Conservation (phyloP, 2,113 vertebrate genomes). For the Leucopsar rothschildi region DNA sequence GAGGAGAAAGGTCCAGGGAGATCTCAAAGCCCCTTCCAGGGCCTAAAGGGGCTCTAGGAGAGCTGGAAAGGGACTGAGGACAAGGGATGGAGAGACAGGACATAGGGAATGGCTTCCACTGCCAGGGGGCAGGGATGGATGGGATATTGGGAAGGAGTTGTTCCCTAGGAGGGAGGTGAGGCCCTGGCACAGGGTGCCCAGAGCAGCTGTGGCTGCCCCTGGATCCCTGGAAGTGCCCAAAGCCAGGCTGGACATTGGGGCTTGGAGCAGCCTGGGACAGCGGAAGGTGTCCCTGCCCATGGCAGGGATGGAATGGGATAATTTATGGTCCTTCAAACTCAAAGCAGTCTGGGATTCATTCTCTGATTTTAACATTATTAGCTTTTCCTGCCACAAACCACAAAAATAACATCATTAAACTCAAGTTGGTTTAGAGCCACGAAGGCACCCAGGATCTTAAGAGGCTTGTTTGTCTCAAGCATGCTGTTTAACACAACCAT, state of each 20-base stretch:
- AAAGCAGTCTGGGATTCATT: neutral
- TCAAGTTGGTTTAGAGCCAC: neutral
- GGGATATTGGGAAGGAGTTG: neutral
- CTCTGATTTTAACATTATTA: neutral
- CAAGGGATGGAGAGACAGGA: neutral
- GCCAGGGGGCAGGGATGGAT: fast-evolving
- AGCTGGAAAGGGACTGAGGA: neutral
- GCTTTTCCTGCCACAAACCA: neutral
- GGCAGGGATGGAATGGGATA: neutral
- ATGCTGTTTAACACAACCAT: neutral
- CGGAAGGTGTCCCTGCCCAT: neutral
- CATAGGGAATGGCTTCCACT: neutral
- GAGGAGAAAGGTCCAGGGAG: neutral
- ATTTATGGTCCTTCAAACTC: neutral
- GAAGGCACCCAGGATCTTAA: neutral
- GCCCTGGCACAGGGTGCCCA: neutral
- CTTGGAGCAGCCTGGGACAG: neutral
- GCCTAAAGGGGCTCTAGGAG: neutral
- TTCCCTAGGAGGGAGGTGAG: fast-evolving
- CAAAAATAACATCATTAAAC: neutral
- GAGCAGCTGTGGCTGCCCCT: neutral
- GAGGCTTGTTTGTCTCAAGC: neutral
- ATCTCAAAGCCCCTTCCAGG: fast-evolving
- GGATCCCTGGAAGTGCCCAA: neutral
- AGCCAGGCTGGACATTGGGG: neutral